A percentile compares a stretch with the other conserved stretches of the same genome.
These are phyloP conservation scores for Rhyacichthys aspro DNA, from an alignment of 2,797 vertebrate genomes.

Conservation along the genomic window DNA sequence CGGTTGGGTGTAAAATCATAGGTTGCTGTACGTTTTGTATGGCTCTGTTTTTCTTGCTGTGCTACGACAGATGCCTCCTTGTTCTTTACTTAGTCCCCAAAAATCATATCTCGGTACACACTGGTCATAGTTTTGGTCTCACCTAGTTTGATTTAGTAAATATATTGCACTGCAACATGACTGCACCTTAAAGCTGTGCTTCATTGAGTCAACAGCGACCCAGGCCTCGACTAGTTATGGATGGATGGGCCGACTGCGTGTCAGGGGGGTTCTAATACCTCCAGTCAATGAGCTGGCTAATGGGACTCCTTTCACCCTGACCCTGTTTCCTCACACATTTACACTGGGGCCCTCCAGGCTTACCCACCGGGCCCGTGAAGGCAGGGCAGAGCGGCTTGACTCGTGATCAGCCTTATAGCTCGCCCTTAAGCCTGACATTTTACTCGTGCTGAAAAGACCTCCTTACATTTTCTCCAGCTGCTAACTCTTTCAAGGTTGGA, in stretches of 20 bases:
- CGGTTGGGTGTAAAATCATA: too few species aligned
- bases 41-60: too few species aligned
- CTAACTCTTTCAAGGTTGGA: slow-evolving; percentile 50
- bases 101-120: not conserved
- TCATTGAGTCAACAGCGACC: slow-evolving; percentile 61
- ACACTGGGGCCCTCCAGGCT: slow-evolving; percentile 60
- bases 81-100: too few species aligned
- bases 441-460: slow-evolving; percentile 46
- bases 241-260: slow-evolving; percentile 64
- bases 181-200: slow-evolving; percentile 39
- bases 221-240: slow-evolving; percentile 56
- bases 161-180: slow-evolving; percentile 21
- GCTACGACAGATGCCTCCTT: too few species aligned
- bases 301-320: slow-evolving; percentile 72
- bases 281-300: slow-evolving; percentile 75
- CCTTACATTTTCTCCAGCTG: slow-evolving; percentile 44
- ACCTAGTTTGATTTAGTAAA: slow-evolving; percentile 19
- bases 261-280: slow-evolving; percentile 68
- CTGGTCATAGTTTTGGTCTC: not conserved
- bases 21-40: too few species aligned
- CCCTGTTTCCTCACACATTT: slow-evolving; percentile 69
- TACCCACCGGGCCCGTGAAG: slow-evolving; percentile 49
- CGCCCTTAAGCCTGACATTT: slow-evolving; percentile 58
- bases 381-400: slow-evolving; percentile 32
- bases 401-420: slow-evolving; percentile 29